A percentile compares a stretch with the other conserved stretches of the same genome.
Conservation (phyloP, 1,140 invertebrate species). For the Lordiphosa collinella region DNA sequence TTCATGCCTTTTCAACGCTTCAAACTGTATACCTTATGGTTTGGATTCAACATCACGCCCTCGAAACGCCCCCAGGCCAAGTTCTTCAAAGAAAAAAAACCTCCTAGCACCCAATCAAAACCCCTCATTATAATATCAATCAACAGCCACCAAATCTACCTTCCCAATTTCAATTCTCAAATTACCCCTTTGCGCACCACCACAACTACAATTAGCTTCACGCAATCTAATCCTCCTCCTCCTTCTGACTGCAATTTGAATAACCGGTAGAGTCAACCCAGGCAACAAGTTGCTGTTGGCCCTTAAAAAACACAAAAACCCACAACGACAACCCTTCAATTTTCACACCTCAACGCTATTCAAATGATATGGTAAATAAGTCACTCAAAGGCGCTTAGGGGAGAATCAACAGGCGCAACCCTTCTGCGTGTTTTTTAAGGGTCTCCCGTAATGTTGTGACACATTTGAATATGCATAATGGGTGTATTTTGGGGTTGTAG, state of each 20-base stretch:
- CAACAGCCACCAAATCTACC: not conserved
- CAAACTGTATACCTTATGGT: not conserved
- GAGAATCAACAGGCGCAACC: conserved; percentile 57
- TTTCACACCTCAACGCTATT: conserved; percentile 67
- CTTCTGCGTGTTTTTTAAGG: conserved; percentile 22
- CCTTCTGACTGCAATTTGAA: conserved; percentile 53
- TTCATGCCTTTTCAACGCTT: not conserved
- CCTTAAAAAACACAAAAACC: conserved; percentile 30
- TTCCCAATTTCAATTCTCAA: conserved; percentile 20
- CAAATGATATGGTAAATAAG: conserved; percentile 73
- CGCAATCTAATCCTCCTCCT: conserved; percentile 67
- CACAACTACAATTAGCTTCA: conserved; percentile 57
- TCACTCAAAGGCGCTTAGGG: conserved; percentile 13
- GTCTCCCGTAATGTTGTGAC: conserved; percentile 48
- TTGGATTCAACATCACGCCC: conserved; percentile 41
- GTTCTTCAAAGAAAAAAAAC: conserved; percentile 1
- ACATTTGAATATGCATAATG: conserved; percentile 65
- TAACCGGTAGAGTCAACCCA: no score
- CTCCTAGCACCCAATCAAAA: conserved; percentile 39
- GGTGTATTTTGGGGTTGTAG: not conserved
- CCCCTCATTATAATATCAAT: conserved; percentile 59
- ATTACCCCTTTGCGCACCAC: conserved; percentile 39
- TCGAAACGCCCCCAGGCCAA: conserved; percentile 27
- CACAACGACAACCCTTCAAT: conserved; percentile 29
- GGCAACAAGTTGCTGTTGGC: conserved; percentile 54